Evolutionary conservation across 2,797 vertebrate species (phyloP), one percentile per base, ranked within the genome.

Genomic region (Australoheros facetus): DNA sequence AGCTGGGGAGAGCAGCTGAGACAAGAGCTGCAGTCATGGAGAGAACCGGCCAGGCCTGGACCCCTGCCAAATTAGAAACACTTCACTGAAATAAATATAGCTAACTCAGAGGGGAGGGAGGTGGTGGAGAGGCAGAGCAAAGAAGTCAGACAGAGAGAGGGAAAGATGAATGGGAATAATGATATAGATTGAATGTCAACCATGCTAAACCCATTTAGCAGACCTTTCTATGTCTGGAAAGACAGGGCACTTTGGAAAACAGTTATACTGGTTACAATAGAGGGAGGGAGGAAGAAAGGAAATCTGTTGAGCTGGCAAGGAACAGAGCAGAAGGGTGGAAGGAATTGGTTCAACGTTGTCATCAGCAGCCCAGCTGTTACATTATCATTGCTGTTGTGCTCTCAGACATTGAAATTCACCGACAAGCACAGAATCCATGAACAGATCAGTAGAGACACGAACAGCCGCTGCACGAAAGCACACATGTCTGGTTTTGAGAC

Each of bases 1-100:
- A 96, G 95, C 95, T 95, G 95, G 94, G 94, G 85, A 89, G 91
- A 95, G 94, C 95, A 96, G 95, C 95, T 96, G 96, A 96, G 94
- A 96, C 94, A 88, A 95, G 94, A 93, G 92, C 94, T 94, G 94
- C 93, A 95, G 93, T 94, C 92, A 95, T 90, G 89, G 94, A 95
- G 92, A 85, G 90, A 94, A 94, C 92, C 88, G 92, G 91, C 94
- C 93, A 88, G 88, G 87, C 89, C 92, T 96, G 95, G 94, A 93
- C 90, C 86, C 48, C 84, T 71, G 94, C 95, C 95, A 96, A 95
- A 95, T 93, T 92, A 94, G 90, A 95, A 96, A 94, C 94, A 96
- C 94, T 94, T 92, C 82, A 88, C 90, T 93, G 94, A 95, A 95
- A 95, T 94, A 96, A 95, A 95, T 95, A 96, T 94, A 95, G 91